These are phyloP conservation scores for Noctua pronuba DNA, from an alignment of 2,888 invertebrate species.

Conservation along the genomic window DNA sequence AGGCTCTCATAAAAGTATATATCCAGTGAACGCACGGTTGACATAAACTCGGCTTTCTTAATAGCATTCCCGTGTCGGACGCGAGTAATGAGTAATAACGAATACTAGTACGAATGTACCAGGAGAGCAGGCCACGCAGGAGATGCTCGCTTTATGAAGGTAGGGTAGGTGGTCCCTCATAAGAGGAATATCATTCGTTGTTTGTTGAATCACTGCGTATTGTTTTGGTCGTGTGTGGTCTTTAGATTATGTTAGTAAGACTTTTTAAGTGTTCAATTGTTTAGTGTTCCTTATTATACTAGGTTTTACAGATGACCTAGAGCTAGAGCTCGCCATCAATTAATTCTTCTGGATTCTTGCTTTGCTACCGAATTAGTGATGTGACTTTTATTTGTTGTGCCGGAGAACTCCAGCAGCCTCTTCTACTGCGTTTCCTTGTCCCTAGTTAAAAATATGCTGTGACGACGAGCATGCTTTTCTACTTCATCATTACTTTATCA, in stretches of 20 bases:
- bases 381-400: neutral
- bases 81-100: constrained; percentile 62
- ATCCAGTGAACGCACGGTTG: constrained; percentile 29
- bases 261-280: neutral
- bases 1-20: constrained; percentile 38
- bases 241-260: neutral
- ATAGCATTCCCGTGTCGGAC: constrained; percentile 57
- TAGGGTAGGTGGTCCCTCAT: constrained; percentile 48
- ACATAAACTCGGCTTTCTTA: constrained; percentile 56
- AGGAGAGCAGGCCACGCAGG: constrained; percentile 38
- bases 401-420: neutral
- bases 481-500: neutral
- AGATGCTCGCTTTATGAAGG: constrained; percentile 24
- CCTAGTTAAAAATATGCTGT: neutral
- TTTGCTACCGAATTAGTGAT: neutral
- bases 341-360: neutral
- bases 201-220: constrained; percentile 25
- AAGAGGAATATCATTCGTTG: constrained; percentile 39
- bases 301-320: neutral
- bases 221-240: constrained; percentile 50
- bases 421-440: neutral
- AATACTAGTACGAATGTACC: constrained; percentile 29
- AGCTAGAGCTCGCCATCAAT: neutral
- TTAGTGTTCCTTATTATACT: too few relatives aligned
- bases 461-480: neutral